Evolutionary conservation across 2,113 vertebrate genomes (phyloP).

Genomic region (Odocoileus hemionus): DNA sequence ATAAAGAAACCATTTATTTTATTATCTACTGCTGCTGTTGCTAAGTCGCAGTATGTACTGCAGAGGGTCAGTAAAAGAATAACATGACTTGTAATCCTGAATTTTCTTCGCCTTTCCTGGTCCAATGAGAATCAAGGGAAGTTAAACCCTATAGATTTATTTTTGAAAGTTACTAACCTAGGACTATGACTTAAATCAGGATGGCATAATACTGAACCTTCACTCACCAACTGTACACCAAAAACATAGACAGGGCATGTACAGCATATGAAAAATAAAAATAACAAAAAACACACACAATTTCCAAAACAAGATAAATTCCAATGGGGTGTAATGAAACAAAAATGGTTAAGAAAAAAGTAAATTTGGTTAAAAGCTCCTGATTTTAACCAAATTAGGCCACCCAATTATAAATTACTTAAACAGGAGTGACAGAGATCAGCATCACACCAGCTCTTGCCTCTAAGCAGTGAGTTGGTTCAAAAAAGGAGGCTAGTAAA

Average conservation of each 20-base stretch:
- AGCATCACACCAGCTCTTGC: neutral
- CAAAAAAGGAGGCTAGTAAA: neutral
- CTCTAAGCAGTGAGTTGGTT: neutral
- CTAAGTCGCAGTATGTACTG: neutral
- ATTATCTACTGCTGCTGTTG: neutral
- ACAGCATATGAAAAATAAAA: neutral
- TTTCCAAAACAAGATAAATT: conserved; percentile 27
- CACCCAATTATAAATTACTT: neutral
- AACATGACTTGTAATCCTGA: neutral
- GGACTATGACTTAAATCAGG: neutral
- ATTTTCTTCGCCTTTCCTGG: neutral
- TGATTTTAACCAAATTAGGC: neutral
- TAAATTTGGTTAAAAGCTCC: neutral
- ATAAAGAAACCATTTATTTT: neutral
- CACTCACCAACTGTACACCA: neutral
- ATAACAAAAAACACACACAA: neutral
- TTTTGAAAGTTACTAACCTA: neutral
- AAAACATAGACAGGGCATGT: neutral
- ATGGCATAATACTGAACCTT: neutral
- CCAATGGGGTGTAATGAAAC: neutral
- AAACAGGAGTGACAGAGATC: neutral
- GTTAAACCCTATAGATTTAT: neutral
- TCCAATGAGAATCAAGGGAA: neutral
- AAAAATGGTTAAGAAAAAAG: neutral
- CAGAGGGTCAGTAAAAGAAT: neutral